phyloP scores from a whole-genome alignment of 2,888 invertebrate genomes.

The Antheraea yamamai region DNA sequence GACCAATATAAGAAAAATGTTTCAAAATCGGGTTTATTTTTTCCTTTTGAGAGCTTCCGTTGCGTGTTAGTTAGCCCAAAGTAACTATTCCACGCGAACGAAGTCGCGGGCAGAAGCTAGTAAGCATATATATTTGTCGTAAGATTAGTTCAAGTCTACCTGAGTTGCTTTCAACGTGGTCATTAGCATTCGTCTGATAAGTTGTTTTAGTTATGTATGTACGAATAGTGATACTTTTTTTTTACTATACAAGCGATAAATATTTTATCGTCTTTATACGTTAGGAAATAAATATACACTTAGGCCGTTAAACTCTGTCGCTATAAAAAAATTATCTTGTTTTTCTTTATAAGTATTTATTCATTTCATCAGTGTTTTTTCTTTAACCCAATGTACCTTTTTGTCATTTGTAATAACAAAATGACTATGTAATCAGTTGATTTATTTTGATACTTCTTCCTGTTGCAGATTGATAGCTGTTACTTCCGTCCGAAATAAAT shows the following conservation, averaged over 20 bases:
- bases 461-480: too few relatives aligned
- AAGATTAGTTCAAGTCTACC: not conserved
- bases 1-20: too few relatives aligned
- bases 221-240: slow-evolving; percentile 18
- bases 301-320: not conserved
- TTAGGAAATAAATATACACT: slow-evolving; percentile 29
- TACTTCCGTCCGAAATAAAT: too few relatives aligned
- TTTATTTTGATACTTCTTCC: too few relatives aligned
- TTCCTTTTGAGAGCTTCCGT: too few relatives aligned
- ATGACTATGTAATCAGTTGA: not conserved
- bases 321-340: not conserved
- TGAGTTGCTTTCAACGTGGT: not conserved
- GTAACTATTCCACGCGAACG: too few relatives aligned
- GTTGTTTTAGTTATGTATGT: slow-evolving; percentile 20
- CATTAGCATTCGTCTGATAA: slow-evolving; percentile 26
- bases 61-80: too few relatives aligned
- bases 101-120: too few relatives aligned
- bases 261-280: slow-evolving; percentile 28
- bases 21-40: too few relatives aligned
- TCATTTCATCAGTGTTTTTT: not conserved
- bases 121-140: too few relatives aligned
- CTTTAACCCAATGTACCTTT: not conserved
- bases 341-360: slow-evolving; percentile 10
- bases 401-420: not conserved
- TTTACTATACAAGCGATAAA: slow-evolving; percentile 29